A percentile compares a stretch with the other conserved stretches of the same genome.
These are phyloP conservation scores for Synanceia verrucosa DNA, from an alignment of 2,797 vertebrate genomes.

Conservation along the genomic window DNA sequence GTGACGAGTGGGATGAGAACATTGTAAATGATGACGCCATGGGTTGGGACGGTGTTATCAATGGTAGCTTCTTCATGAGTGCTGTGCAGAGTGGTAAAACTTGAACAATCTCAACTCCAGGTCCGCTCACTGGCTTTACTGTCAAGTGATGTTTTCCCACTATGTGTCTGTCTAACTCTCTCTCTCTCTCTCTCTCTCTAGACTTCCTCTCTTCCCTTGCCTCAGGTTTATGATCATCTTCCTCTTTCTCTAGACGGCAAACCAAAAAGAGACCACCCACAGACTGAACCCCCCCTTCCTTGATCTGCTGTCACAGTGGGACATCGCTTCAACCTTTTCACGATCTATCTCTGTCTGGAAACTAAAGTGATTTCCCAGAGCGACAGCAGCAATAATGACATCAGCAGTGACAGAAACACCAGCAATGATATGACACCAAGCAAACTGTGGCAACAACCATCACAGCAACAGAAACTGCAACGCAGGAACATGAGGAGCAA, in stretches of 20 bases:
- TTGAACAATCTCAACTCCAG: not conserved
- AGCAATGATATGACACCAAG: not conserved
- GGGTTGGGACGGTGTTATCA: too few relatives aligned
- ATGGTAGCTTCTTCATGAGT: too few relatives aligned
- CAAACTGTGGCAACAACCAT: not conserved
- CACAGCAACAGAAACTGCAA: not conserved
- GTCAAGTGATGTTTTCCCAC: too few relatives aligned
- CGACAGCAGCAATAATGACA: conserved; percentile 16
- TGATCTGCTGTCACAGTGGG: conserved; percentile 1
- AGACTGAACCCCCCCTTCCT: not conserved
- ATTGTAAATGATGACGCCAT: too few relatives aligned
- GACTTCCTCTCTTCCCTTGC: conserved; percentile 34
- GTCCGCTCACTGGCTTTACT: not conserved
- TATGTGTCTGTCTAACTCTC: too few relatives aligned
- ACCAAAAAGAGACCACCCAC: conserved; percentile 23
- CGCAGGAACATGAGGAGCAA: not conserved
- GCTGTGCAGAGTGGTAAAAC: too few relatives aligned
- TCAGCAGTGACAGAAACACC: conserved; percentile 3
- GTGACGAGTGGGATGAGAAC: too few relatives aligned
- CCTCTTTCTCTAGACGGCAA: conserved; percentile 36
- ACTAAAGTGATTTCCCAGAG: not conserved
- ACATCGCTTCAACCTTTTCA: not conserved
- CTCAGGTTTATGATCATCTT: conserved; percentile 58
- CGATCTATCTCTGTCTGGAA: conserved; percentile 2
- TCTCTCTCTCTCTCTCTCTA: conserved; percentile 19